Evolutionary conservation across 2,888 invertebrate genomes (phyloP).

Genomic region (Tetranychus piercei): DNA sequence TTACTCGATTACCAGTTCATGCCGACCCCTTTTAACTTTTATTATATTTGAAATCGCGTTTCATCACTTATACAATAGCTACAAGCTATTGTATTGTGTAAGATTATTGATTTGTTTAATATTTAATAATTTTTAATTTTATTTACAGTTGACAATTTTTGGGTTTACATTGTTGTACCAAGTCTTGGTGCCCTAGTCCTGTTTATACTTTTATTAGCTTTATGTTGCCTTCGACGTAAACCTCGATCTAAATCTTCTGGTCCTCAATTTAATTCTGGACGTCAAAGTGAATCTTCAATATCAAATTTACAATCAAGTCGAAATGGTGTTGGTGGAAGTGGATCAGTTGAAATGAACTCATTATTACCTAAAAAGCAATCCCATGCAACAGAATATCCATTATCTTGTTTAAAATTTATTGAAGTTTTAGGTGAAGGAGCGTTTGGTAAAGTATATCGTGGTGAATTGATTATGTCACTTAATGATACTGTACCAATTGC

Average conservation of each 20-base stretch:
- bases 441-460: constrained; percentile 75
- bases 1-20: no score
- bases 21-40: no score
- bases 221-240: constrained; percentile 28
- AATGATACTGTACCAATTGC: constrained; percentile 42
- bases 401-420: constrained; percentile 44
- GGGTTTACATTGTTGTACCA: constrained; percentile 54
- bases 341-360: constrained; percentile 59
- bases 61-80: no score
- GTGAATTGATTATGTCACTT: constrained; percentile 33
- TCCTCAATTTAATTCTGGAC: neutral
- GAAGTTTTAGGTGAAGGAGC: constrained; percentile 89
- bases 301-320: neutral
- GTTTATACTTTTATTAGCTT: constrained; percentile 25
- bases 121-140: neutral
- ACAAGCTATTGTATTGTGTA: no score
- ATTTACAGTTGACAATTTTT: constrained; percentile 49
- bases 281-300: neutral
- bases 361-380: constrained; percentile 38
- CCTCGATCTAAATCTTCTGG: constrained; percentile 30
- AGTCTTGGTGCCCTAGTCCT: constrained; percentile 31
- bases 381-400: constrained; percentile 62
- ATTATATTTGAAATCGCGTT: no score
- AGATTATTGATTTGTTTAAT: neutral
- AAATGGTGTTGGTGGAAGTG: neutral